phyloP scores from a whole-genome alignment of 2,888 invertebrate species.

The Agriopis marginaria region DNA sequence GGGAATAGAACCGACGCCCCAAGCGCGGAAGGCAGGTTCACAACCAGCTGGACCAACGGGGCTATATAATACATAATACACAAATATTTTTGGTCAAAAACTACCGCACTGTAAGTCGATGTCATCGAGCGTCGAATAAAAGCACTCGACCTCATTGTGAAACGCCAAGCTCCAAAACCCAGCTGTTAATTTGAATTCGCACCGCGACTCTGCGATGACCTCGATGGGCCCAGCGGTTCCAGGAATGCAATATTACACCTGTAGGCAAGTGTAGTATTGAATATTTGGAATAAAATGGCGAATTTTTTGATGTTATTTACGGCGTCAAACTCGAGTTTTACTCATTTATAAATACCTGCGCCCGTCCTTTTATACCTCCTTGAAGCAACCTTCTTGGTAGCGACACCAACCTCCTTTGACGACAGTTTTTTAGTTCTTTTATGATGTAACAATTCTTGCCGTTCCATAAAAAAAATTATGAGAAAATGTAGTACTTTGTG shows the following conservation, averaged over 20 bases:
- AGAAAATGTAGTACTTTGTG: no score
- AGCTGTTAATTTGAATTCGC: slow-evolving; percentile 17
- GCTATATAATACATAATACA: no score
- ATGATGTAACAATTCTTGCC: no score
- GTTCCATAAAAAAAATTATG: no score
- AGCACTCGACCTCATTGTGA: neutral
- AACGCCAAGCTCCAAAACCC: neutral
- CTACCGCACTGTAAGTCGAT: neutral
- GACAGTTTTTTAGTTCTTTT: no score
- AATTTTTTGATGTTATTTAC: slow-evolving; percentile 1
- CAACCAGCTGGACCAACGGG: no score
- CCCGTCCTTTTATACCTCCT: no score
- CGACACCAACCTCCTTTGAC: no score
- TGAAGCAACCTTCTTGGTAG: no score
- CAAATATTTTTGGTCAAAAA: neutral
- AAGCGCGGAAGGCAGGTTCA: no score
- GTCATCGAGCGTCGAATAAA: neutral
- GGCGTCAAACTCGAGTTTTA: neutral
- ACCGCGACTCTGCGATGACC: neutral
- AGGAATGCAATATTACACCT: slow-evolving; percentile 23
- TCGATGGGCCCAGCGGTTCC: neutral
- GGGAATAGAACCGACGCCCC: no score
- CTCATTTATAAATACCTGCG: no score
- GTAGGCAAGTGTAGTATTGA: slow-evolving; percentile 9
- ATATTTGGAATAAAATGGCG: neutral